phyloP scores from a whole-genome alignment of 1,140 invertebrate genomes.

The Philotrypesis tridentata region DNA sequence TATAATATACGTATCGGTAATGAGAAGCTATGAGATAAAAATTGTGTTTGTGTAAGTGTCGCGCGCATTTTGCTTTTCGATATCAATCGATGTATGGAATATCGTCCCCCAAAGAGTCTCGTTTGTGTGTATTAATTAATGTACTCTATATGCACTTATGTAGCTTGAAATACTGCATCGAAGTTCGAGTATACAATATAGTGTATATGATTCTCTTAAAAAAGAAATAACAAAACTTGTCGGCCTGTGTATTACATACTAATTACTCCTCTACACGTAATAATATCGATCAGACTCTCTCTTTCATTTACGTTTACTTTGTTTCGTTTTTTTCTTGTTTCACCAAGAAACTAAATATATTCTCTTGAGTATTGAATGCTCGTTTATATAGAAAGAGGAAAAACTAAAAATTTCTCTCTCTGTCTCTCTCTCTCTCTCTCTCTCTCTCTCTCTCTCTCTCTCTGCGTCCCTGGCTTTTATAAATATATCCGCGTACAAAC shows the following conservation, averaged over 20 bases:
- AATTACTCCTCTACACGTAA: background rate
- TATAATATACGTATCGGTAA: background rate
- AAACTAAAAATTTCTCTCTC: background rate
- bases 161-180: background rate
- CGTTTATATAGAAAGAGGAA: background rate
- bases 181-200: conserved; percentile 11
- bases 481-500: conserved; percentile 3
- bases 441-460: too few species aligned
- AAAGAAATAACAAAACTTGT: conserved; percentile 6
- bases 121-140: background rate
- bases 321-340: too few species aligned
- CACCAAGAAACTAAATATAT: conserved; percentile 23
- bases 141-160: background rate
- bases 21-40: conserved; percentile 10
- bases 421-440: too few species aligned
- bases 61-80: background rate
- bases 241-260: background rate
- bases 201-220: background rate
- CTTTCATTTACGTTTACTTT: background rate
- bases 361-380: conserved; percentile 39
- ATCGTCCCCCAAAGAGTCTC: background rate
- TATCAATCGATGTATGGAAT: conserved; percentile 39
- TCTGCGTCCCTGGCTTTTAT: background rate
- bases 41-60: background rate
- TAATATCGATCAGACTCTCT: background rate